phyloP scores from a whole-genome alignment of 1,140 invertebrate species.

The Drosophila hydei region DNA sequence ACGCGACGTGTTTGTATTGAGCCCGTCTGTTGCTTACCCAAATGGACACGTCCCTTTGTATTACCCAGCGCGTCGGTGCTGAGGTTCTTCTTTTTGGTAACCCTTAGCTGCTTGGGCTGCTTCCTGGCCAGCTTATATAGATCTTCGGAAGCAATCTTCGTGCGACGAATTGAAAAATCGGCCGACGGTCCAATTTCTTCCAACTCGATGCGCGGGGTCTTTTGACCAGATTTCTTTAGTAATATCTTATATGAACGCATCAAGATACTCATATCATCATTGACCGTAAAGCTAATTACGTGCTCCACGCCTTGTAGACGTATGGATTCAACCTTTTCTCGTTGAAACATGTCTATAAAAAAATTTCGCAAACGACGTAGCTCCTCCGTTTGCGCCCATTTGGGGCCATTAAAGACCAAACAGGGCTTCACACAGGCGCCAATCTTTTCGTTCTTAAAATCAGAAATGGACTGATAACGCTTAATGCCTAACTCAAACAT shows the following conservation, averaged over 20 bases:
- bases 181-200: conserved; percentile 93
- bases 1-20: conserved; percentile 96
- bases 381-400: conserved; percentile 93
- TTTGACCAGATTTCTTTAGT: conserved; percentile 95
- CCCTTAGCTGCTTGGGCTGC: conserved; percentile 92
- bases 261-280: conserved; percentile 90
- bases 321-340: conserved; percentile 91
- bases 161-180: conserved; percentile 93
- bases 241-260: conserved; percentile 95
- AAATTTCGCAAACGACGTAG: conserved; percentile 94
- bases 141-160: conserved; percentile 95
- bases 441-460: conserved; percentile 93
- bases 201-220: conserved; percentile 94
- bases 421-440: conserved; percentile 94
- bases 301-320: conserved; percentile 97
- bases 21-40: conserved; percentile 94
- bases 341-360: conserved; percentile 96
- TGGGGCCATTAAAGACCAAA: conserved; percentile 96
- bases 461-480: conserved; percentile 90
- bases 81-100: conserved; percentile 96
- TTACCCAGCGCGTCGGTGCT: conserved; percentile 93
- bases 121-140: conserved; percentile 94
- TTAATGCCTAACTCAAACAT: conserved; percentile 98
- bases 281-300: conserved; percentile 94
- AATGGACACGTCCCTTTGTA: conserved; percentile 95